These are phyloP conservation scores for Zoanthus gigantus DNA, from an alignment of 92 coral and sea anemone species.

Conservation along the genomic window DNA sequence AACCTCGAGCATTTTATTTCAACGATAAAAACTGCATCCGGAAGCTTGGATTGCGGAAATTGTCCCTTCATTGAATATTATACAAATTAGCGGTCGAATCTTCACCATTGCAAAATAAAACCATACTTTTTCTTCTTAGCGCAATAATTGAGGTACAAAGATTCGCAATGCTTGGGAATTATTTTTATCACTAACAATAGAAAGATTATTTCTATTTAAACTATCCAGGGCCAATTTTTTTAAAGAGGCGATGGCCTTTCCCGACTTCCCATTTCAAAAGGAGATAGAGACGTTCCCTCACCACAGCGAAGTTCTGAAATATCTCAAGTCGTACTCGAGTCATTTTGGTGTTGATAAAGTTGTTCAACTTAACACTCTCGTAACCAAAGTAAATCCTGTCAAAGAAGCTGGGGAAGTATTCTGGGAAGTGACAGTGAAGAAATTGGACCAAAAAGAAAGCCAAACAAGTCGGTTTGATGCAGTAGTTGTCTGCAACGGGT, in stretches of 20 bases:
- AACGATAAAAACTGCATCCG: no score
- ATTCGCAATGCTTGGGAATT: no score
- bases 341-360: conserved; percentile 69
- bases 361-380: conserved; percentile 70
- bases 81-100: no score
- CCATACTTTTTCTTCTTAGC: no score
- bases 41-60: no score
- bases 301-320: conserved; percentile 64
- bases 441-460: conserved; percentile 40
- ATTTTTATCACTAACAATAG: no score
- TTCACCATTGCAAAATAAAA: no score
- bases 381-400: conserved; percentile 71
- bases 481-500: conserved; percentile 91
- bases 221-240: conserved; percentile 79
- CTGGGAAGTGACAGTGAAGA: conserved; percentile 84
- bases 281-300: conserved; percentile 60
- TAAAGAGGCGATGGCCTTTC: conserved; percentile 86
- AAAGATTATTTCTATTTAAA: no score
- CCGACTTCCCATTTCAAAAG: conserved; percentile 84
- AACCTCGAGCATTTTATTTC: no score
- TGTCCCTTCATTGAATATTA: no score
- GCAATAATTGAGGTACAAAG: no score
- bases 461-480: conserved; percentile 70
- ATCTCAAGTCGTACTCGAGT: conserved; percentile 75
- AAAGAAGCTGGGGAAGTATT: conserved; percentile 33